Conservation (phyloP, 2,113 vertebrate species). For the Aphelocoma coerulescens region DNA sequence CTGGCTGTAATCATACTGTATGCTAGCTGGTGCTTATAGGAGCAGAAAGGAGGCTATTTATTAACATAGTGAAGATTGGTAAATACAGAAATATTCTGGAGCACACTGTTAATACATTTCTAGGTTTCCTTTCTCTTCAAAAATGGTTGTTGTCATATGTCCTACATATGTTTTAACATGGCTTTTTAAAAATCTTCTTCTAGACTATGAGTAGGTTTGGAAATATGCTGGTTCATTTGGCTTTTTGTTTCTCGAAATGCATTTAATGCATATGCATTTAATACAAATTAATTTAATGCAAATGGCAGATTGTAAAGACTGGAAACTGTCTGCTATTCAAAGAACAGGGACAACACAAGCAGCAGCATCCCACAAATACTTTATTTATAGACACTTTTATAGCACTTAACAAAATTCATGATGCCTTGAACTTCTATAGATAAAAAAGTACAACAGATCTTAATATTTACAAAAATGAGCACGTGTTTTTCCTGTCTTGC, state of each 20-base stretch:
- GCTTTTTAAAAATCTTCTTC: background rate
- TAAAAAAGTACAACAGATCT: background rate
- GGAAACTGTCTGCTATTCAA: background rate
- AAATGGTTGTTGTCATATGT: background rate
- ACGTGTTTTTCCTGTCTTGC: background rate
- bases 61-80: background rate
- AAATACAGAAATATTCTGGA: background rate
- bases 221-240: background rate
- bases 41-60: background rate
- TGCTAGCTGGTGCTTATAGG: background rate
- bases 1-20: background rate
- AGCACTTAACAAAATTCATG: background rate
- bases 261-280: conserved; percentile 5
- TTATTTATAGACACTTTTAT: conserved; percentile 42
- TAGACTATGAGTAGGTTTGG: background rate
- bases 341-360: conserved; percentile 28
- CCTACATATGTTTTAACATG: background rate
- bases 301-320: conserved; percentile 18
- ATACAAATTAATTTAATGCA: conserved; percentile 13
- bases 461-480: conserved; percentile 10
- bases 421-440: background rate
- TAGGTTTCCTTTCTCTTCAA: background rate
- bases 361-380: conserved; percentile 33
- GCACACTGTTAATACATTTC: background rate
- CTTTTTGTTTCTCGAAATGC: background rate